Base-by-base conservation (phyloP, 2,113 vertebrate genomes). In the Taxidea taxus region DNA sequence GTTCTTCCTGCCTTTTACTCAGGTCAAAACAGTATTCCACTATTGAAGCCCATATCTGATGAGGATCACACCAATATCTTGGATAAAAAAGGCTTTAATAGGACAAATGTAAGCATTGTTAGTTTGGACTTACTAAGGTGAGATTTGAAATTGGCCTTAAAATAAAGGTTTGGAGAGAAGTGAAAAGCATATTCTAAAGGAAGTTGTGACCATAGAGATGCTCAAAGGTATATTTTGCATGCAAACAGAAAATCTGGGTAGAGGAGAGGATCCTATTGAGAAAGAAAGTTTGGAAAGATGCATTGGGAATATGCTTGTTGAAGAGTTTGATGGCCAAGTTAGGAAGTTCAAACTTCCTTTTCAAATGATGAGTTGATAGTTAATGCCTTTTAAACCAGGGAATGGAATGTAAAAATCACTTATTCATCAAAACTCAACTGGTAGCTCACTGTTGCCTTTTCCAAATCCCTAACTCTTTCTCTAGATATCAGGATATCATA, bases 91-190 rank as follows among this genome's bases (percentile, higher is more conserved):
- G 85, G 37, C 4, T 83, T 60, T 70, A 6, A 6, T 44, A 81
- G 87, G n/a, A 64, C 11, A 64, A 44, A 91, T 62, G 37, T 54
- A 82, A 60, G 54, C 16, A 87, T 66, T 15, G 0, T 64, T 70
- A 91, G 37, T 44, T n/a, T 92, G 44, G 72, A 47, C 11, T 74
- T 56, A 18, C 37, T 47, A 25, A 87, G 42, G 12, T 29, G 81
- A 37, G 16, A 66, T 90, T 62, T 92, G 88, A 92, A 96, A 44
- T 29, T 81, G 56, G 31, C 56, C 51, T 87, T 80, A 89, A 92
- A 90, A 64, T 94, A 34, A 6, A 84, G 49, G 21, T 64, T 94
- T 75, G 31, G n/a, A 90, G 58, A 80, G 93, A 77, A 18, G n/a
- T 92, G 47, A 31, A 84, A 90, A 90, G 54, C 16, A 7, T 13